Evolutionary conservation across 2,113 vertebrate species (phyloP).

Genomic region (Perca flavescens): DNA sequence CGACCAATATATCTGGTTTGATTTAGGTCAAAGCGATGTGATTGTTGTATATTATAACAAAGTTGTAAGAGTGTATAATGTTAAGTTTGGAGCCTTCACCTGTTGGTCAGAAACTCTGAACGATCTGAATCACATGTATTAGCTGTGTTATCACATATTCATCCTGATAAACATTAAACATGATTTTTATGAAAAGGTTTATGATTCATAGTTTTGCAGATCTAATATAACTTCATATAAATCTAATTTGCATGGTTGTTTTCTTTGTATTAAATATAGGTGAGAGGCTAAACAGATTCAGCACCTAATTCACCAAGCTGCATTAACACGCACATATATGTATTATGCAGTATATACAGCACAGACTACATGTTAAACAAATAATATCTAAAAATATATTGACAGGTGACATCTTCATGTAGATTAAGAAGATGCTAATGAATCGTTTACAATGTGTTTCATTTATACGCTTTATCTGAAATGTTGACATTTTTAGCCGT

Average conservation of each 20-base stretch:
- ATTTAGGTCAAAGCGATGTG: constrained; percentile 6
- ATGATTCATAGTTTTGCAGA: neutral
- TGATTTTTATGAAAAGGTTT: neutral
- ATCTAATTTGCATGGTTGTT: too few relatives aligned
- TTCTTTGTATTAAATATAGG: neutral
- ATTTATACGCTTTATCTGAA: neutral
- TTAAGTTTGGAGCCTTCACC: neutral
- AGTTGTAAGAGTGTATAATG: neutral
- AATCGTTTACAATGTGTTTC: neutral
- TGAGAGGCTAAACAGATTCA: neutral
- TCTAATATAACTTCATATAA: too few relatives aligned
- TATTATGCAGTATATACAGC: neutral
- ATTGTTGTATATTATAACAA: neutral
- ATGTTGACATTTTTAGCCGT: neutral
- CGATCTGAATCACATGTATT: neutral
- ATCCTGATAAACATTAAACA: neutral
- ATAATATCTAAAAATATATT: neutral
- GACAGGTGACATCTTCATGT: neutral
- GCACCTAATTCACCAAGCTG: too few relatives aligned
- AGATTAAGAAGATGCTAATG: neutral
- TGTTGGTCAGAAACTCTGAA: neutral
- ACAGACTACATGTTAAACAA: neutral
- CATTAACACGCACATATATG: too few relatives aligned
- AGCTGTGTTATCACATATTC: neutral
- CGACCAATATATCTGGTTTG: neutral